phyloP scores from a whole-genome alignment of 1,140 invertebrate genomes.

The Musca vetustissima region DNA sequence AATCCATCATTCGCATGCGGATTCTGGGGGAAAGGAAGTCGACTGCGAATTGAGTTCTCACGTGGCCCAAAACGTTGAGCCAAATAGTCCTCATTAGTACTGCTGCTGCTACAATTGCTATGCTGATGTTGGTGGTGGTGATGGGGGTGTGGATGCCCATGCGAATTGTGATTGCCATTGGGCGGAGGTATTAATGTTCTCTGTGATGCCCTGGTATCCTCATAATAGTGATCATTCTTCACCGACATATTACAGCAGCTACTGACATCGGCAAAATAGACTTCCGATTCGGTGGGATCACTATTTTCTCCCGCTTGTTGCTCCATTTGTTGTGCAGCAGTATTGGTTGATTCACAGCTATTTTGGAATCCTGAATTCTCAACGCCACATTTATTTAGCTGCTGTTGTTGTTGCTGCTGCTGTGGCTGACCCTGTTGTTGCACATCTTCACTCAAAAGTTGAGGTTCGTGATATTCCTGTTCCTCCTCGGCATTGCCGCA shows the following conservation, averaged over 20 bases:
- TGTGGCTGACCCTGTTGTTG: background rate
- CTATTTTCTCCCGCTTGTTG: background rate
- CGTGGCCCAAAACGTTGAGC: conserved; percentile 59
- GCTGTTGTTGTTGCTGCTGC: background rate
- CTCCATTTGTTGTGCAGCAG: background rate
- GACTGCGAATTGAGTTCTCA: conserved; percentile 61
- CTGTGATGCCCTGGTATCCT: conserved; percentile 40
- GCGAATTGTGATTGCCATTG: conserved; percentile 18
- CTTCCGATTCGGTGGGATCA: conserved; percentile 71
- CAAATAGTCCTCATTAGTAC: conserved; percentile 61
- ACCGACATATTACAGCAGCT: conserved; percentile 78
- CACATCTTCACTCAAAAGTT: background rate
- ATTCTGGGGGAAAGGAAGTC: conserved; percentile 62
- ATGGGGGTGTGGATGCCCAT: conserved; percentile 1
- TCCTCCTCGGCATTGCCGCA: conserved; percentile 10
- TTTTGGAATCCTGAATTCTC: conserved; percentile 50
- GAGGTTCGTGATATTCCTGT: conserved; percentile 25
- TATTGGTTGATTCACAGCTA: conserved; percentile 31
- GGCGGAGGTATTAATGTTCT: conserved; percentile 8
- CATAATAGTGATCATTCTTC: conserved; percentile 60
- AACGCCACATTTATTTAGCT: conserved; percentile 34
- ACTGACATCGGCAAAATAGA: conserved; percentile 85
- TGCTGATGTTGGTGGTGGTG: conserved; percentile 40
- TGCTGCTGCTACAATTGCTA: conserved; percentile 42
- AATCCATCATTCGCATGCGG: conserved; percentile 38